phyloP scores from a whole-genome alignment of 2,113 vertebrate genomes.

The Chrysemys picta region DNA sequence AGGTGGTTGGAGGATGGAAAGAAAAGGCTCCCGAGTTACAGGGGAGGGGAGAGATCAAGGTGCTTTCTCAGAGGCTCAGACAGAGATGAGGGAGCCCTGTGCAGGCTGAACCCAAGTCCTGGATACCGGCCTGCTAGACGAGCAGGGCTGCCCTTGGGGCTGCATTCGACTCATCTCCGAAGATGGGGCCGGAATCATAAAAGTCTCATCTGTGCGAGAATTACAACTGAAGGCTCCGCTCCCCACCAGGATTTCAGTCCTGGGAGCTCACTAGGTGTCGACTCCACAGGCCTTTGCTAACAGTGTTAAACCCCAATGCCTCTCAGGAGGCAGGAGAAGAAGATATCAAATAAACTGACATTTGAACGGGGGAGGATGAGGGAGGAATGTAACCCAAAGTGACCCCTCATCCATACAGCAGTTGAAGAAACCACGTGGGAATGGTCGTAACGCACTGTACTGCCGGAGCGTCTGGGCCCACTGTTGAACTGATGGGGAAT shows the following conservation, averaged over 20 bases:
- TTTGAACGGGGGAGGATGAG: not conserved
- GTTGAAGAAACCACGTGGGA: rapidly evolving
- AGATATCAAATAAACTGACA: not conserved
- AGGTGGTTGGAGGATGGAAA: rapidly evolving
- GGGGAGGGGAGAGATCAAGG: not conserved
- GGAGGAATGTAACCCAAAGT: not conserved
- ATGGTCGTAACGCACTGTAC: not conserved
- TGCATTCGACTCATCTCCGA: too few relatives aligned
- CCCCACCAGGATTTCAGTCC: not conserved
- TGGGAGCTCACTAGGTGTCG: not conserved
- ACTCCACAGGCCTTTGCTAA: not conserved
- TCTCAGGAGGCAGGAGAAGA: not conserved
- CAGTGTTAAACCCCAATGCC: not conserved
- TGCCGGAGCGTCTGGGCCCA: not conserved
- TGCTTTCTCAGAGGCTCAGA: not conserved
- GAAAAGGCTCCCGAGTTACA: not conserved
- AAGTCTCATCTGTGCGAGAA: not conserved
- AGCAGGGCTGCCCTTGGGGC: too few relatives aligned
- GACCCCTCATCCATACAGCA: not conserved
- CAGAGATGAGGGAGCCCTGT: not conserved
- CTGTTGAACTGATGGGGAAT: not conserved
- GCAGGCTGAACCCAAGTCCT: too few relatives aligned
- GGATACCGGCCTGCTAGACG: too few relatives aligned
- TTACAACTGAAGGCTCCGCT: not conserved
- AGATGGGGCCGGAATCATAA: not conserved